Percentiles rank a stretch among this genome's conserved stretches.
These are phyloP conservation scores for Venustoraphidia nigricollis DNA, from an alignment of 2,888 invertebrate genomes.

Conservation along the genomic window DNA sequence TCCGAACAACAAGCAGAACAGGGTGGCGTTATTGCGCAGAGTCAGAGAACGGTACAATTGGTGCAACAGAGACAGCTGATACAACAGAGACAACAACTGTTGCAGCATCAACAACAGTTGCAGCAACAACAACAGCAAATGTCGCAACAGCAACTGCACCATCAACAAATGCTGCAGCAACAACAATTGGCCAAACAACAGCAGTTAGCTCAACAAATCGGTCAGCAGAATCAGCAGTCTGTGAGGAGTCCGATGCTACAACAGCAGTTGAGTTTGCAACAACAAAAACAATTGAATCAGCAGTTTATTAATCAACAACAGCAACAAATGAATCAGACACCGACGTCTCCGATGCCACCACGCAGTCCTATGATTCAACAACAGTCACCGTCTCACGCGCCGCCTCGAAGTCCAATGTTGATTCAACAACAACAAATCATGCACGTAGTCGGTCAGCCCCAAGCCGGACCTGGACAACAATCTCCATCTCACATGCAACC, in stretches of 20 bases:
- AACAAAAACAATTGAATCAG: conserved; percentile 25
- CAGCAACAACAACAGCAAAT: conserved; percentile 22
- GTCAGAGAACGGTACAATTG: conserved; percentile 27
- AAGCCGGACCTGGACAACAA: conserved; percentile 16
- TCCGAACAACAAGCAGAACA: conserved; percentile 14
- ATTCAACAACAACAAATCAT: conserved; percentile 1
- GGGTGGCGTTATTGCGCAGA: conserved; percentile 21
- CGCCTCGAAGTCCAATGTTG: conserved; percentile 26
- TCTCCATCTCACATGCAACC: conserved; percentile 30
- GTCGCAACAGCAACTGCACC: conserved; percentile 21
- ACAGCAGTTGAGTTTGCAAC: conserved; percentile 9
- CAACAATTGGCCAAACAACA: conserved; percentile 23
- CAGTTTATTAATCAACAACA: conserved; percentile 20
- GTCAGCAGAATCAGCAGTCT: conserved; percentile 18
- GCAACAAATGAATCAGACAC: conserved; percentile 27
- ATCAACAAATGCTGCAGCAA: conserved; percentile 18
- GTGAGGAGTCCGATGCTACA: conserved; percentile 22
- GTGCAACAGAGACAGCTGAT: conserved; percentile 28
- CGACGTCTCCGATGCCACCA: conserved; percentile 37
- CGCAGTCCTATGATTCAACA: conserved; percentile 29
- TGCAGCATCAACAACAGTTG: conserved; percentile 9
- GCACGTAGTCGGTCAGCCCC: conserved; percentile 7
- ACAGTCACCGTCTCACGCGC: conserved; percentile 25
- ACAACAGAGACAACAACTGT: conserved; percentile 20
- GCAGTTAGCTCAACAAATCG: conserved; percentile 20